Base-by-base conservation (phyloP, 1,140 invertebrate genomes). In the Aphelinus certus region DNA sequence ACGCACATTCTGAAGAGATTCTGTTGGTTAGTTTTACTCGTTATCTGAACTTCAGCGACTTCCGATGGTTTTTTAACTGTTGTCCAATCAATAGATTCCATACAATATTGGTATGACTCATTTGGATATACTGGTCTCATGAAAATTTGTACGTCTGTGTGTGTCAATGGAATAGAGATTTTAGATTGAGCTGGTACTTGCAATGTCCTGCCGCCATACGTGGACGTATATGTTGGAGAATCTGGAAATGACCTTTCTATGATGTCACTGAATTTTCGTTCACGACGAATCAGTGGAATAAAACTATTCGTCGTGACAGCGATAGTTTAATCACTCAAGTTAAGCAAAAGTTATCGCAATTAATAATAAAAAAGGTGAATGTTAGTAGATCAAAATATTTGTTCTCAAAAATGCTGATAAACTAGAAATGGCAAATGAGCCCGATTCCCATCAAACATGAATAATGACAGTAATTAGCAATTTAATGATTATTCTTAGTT, bases 1-100 rank as follows among this genome's bases (percentile, higher is more conserved):
- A 93, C 93, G 86, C 94, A 95, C 86, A 96, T 95, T 79, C 95
- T 94, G 71, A 88, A 88, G 68, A 84, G 77, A 69, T 84, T 81
- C 53, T 84, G 83, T 60, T 87, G 83, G 79, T 88, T 88, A 7
- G 83, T 85, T 77, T 78, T 82, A 73, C 87, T 86, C 3, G 81
- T 88, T 80, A 81, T 84, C 46, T 81, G 80, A 63, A 82, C 89
- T 79, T 92, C 90, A 7, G 86, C 82, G 9, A 90, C 80, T 77
- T 93, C 91, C 1, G 88, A 86, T 5, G 90, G 87, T 76, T 88
- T 88, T n/a, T 86, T 89, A 4, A 93, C 90, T 70, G 90, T 82
- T 26, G 91, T 89, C 93, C 93, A 95, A 58, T 89, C 86, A 42
- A 94, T 89, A 2, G 91, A 86, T 75, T 91, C 87, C 69, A 87